A percentile compares a stretch with the other conserved stretches of the same genome.
Evolutionary conservation across 2,888 invertebrate species (phyloP).

Genomic region (Drosophila meridionalis): DNA sequence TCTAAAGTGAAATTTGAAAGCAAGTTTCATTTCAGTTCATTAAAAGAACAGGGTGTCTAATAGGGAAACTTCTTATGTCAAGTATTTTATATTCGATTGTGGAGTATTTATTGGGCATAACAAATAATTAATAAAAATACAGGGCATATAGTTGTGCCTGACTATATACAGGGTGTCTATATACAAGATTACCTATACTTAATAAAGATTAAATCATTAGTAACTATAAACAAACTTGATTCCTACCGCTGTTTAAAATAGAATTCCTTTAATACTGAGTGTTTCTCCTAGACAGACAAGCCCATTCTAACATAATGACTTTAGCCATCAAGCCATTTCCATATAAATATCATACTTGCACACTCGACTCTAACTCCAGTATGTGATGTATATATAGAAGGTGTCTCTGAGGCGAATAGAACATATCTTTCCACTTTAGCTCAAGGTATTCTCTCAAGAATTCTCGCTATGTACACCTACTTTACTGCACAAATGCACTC

Average conservation of each 20-base stretch:
- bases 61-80: no score
- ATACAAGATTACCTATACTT: not conserved
- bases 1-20: not conserved
- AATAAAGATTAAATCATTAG: no score
- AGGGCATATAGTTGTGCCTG: no score
- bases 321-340: not conserved
- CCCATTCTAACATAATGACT: no score
- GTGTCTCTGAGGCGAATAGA: not conserved
- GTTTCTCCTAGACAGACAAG: not conserved
- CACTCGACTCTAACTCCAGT: not conserved
- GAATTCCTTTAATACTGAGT: no score
- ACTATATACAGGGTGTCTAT: not conserved
- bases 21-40: not conserved
- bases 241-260: no score
- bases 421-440: not conserved
- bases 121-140: no score
- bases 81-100: no score
- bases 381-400: not conserved
- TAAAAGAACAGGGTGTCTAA: not conserved
- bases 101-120: no score
- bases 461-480: not conserved
- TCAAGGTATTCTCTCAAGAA: not conserved
- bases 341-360: not conserved
- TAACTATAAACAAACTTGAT: no score
- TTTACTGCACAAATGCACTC: not conserved